A percentile compares a stretch with the other conserved stretches of the same genome.
These are phyloP conservation scores for Globodera rostochiensis DNA, from an alignment of 1,140 invertebrate genomes.

Conservation along the genomic window DNA sequence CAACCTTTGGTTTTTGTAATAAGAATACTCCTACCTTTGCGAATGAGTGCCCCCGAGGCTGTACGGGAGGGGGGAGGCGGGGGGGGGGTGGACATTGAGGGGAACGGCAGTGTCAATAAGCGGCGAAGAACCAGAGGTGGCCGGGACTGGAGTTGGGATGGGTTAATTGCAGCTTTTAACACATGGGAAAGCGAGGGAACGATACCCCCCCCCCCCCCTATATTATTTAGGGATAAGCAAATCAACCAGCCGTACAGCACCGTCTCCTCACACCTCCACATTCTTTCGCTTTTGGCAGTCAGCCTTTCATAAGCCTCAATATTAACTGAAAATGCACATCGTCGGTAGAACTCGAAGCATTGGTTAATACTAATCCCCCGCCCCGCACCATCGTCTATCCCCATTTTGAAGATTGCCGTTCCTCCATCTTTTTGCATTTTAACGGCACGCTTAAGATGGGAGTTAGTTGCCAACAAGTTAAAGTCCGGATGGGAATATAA, in stretches of 20 bases:
- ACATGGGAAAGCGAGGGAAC: too few species aligned
- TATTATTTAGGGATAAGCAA: too few species aligned
- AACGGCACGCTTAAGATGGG: too few species aligned
- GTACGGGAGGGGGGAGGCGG: too few species aligned
- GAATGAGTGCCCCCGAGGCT: neutral
- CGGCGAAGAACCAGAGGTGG: neutral
- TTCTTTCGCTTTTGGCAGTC: too few species aligned
- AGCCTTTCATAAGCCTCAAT: too few species aligned
- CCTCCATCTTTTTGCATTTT: neutral
- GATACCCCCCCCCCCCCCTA: too few species aligned
- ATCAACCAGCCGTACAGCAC: too few species aligned
- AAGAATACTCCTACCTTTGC: neutral
- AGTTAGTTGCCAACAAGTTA: too few species aligned
- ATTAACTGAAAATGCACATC: neutral
- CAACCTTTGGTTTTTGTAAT: neutral
- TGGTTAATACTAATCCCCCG: neutral
- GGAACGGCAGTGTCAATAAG: neutral
- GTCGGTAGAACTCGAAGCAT: neutral
- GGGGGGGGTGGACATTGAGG: neutral
- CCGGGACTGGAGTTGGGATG: neutral
- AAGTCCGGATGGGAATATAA: neutral
- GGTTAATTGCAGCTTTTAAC: neutral
- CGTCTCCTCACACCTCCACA: too few species aligned
- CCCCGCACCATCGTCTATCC: neutral
- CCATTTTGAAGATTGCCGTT: neutral